Conservation (phyloP, 2,888 invertebrate species). For the Adelphocoris suturalis region DNA sequence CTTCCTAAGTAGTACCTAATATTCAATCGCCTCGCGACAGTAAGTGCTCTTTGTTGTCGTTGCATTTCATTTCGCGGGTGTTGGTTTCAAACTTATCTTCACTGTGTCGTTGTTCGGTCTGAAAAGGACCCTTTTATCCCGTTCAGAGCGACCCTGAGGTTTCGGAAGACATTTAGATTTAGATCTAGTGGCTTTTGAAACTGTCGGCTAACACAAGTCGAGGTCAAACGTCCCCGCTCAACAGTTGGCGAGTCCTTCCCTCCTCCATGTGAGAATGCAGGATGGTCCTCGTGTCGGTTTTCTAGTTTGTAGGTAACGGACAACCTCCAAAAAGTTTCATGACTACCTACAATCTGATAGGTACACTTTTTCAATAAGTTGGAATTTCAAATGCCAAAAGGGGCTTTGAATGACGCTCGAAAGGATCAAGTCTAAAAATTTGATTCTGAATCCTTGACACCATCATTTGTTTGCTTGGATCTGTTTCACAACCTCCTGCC, state of each 20-base stretch:
- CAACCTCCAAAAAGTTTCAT: not conserved
- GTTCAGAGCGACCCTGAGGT: not conserved
- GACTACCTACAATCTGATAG: not conserved
- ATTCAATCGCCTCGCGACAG: conserved; percentile 1
- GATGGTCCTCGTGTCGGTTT: not conserved
- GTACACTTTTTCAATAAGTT: too few species aligned
- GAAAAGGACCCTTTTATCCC: not conserved
- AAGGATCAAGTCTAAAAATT: too few species aligned
- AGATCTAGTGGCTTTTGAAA: not conserved
- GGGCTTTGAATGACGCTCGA: too few species aligned
- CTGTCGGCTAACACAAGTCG: not conserved
- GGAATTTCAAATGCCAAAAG: too few species aligned
- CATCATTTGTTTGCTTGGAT: too few species aligned
- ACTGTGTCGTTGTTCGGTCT: not conserved
- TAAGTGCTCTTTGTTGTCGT: conserved; percentile 1
- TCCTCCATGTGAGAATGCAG: not conserved
- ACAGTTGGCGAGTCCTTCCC: not conserved
- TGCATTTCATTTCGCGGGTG: not conserved
- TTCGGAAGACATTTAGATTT: not conserved
- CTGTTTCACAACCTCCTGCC: too few species aligned
- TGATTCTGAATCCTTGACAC: too few species aligned
- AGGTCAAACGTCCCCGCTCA: not conserved
- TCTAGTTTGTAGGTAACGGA: not conserved
- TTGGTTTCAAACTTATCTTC: not conserved
- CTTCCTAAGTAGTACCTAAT: not conserved